Evolutionary conservation across 1,140 invertebrate species (phyloP).

Genomic region (Drosophila lacertosa): DNA sequence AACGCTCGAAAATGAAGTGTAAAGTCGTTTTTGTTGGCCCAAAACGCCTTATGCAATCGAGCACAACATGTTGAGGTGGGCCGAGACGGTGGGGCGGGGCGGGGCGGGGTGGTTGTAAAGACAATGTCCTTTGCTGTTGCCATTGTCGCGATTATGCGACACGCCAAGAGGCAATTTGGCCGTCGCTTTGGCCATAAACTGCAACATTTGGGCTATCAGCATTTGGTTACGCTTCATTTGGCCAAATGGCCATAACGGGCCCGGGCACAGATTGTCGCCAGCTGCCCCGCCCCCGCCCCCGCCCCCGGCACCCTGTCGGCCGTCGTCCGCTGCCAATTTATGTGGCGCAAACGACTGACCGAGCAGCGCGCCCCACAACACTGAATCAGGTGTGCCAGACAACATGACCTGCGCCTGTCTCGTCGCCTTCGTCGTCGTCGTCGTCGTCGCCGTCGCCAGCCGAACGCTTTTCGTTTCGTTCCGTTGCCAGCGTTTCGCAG

Average conservation of each 20-base stretch:
- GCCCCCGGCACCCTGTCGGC: neutral
- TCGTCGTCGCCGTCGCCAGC: conserved; percentile 2
- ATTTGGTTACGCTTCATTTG: conserved; percentile 78
- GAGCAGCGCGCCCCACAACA: conserved; percentile 22
- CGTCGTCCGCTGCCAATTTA: conserved; percentile 20
- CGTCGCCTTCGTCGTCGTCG: conserved; percentile 2
- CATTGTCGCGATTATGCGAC: conserved; percentile 64
- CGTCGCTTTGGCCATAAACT: conserved; percentile 67
- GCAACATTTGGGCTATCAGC: conserved; percentile 74
- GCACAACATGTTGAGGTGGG: conserved; percentile 11
- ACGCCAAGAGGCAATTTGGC: conserved; percentile 72
- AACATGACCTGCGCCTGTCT: conserved; percentile 41
- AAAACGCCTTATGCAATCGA: conserved; percentile 67
- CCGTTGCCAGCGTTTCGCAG: conserved; percentile 7
- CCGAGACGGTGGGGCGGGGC: too few relatives aligned
- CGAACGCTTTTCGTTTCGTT: conserved; percentile 15
- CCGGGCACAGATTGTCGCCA: conserved; percentile 47
- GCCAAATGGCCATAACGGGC: conserved; percentile 57
- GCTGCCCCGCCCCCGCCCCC: neutral
- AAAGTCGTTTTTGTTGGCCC: conserved; percentile 35
- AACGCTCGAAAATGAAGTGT: conserved; percentile 62
- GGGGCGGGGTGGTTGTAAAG: conserved; percentile 38
- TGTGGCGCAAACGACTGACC: conserved; percentile 43
- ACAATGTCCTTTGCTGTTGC: conserved; percentile 48
- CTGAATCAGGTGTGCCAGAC: conserved; percentile 35